Conservation (phyloP, 2,888 invertebrate genomes). For the Drosophila neotestacea region DNA sequence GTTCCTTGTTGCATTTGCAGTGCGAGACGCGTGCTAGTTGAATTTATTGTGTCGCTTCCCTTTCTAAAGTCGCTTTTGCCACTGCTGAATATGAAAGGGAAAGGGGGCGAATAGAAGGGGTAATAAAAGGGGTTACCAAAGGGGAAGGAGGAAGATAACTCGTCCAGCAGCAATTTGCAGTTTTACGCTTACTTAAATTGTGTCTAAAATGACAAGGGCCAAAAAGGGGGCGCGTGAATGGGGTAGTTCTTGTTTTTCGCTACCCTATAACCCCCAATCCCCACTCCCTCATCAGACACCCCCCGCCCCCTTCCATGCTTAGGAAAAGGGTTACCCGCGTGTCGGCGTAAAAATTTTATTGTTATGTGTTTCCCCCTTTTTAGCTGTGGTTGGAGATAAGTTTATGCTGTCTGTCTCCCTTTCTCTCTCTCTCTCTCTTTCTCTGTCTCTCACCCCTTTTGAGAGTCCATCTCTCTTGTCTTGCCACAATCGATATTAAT, state of each 20-base stretch:
- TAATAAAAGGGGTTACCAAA: not conserved
- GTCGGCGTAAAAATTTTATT: constrained; percentile 72
- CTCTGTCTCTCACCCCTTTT: no score
- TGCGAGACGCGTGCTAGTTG: constrained; percentile 64
- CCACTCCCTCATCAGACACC: not conserved
- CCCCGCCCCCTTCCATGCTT: not conserved
- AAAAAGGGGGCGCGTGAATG: constrained; percentile 16
- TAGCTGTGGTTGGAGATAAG: constrained; percentile 37
- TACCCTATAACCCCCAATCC: not conserved
- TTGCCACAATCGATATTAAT: constrained; percentile 74
- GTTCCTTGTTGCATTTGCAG: constrained; percentile 35
- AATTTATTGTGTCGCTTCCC: constrained; percentile 57
- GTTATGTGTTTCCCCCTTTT: constrained; percentile 57
- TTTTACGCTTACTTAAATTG: constrained; percentile 81
- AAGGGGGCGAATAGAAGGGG: not conserved
- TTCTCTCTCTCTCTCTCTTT: no score
- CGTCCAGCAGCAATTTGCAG: constrained; percentile 76
- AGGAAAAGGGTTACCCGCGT: constrained; percentile 50
- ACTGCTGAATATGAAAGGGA: not conserved
- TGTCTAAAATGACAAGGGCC: constrained; percentile 75
- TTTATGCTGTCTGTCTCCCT: constrained; percentile 44
- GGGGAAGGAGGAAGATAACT: not conserved
- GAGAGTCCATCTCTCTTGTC: not conserved
- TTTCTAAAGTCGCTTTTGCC: not conserved
- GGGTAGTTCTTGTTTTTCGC: constrained; percentile 53